These are phyloP conservation scores for Eutolmus rufibarbis DNA, from an alignment of 2,888 invertebrate genomes.

Conservation along the genomic window DNA sequence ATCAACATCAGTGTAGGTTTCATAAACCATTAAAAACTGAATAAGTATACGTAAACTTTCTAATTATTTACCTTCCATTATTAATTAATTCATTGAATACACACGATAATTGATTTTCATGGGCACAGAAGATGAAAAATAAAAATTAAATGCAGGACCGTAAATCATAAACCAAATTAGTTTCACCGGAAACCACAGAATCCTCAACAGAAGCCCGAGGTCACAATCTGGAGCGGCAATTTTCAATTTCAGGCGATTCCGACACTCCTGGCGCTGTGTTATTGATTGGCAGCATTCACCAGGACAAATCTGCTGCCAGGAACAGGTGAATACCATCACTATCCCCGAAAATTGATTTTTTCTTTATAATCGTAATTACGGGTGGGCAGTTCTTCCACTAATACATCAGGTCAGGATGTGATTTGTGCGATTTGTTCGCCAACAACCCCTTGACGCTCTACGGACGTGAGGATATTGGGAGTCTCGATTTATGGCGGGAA, in stretches of 20 bases:
- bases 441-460: not conserved
- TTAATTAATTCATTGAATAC: not conserved
- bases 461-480: not conserved
- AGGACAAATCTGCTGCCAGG: not conserved
- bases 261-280: not conserved
- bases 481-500: not conserved
- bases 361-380: conserved; percentile 14
- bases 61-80: not conserved
- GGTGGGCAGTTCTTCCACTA: not conserved
- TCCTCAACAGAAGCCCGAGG: not conserved
- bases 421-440: not conserved
- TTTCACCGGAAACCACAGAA: not conserved
- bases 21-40: no score
- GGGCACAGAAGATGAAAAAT: not conserved
- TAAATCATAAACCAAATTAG: conserved; percentile 19
- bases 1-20: no score
- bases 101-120: not conserved
- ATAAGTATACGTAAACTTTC: no score
- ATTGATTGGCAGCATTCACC: conserved; percentile 3
- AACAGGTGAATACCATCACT: conserved; percentile 13
- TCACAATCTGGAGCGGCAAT: not conserved
- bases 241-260: not conserved
- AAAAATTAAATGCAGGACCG: not conserved
- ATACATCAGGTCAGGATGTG: not conserved
- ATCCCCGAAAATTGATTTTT: conserved; percentile 17